These are phyloP conservation scores for Iselma pallidipennis DNA, from an alignment of 2,888 invertebrate genomes.

Conservation along the genomic window DNA sequence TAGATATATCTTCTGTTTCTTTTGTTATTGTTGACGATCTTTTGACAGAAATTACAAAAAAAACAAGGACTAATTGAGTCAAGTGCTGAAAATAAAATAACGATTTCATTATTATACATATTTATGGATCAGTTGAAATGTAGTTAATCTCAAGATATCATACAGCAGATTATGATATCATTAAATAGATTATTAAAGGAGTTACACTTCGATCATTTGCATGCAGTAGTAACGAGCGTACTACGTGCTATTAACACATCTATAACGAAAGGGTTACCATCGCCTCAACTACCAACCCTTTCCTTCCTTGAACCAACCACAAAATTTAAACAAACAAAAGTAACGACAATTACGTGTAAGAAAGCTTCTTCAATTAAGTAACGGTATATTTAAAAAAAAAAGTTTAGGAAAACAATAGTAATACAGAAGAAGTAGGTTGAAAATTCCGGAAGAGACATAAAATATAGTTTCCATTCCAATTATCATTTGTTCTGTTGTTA, in stretches of 20 bases:
- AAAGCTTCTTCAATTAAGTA: background rate
- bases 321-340: background rate
- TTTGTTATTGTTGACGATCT: background rate
- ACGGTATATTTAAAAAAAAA: too few species aligned
- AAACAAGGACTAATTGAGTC: too few species aligned
- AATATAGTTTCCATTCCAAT: background rate
- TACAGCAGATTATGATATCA: background rate
- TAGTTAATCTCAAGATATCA: background rate
- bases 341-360: background rate
- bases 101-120: too few species aligned
- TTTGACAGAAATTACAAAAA: too few species aligned
- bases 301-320: too few species aligned
- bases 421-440: background rate
- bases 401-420: background rate
- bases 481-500: background rate
- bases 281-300: background rate
- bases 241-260: background rate
- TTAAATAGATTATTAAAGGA: background rate
- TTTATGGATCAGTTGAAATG: background rate
- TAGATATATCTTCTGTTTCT: background rate
- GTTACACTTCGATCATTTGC: background rate
- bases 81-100: too few species aligned
- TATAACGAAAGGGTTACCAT: background rate
- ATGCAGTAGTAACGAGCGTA: background rate
- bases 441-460: background rate